Evolutionary conservation across 2,797 vertebrate genomes (phyloP).

Genomic region (Oreochromis mossambicus): DNA sequence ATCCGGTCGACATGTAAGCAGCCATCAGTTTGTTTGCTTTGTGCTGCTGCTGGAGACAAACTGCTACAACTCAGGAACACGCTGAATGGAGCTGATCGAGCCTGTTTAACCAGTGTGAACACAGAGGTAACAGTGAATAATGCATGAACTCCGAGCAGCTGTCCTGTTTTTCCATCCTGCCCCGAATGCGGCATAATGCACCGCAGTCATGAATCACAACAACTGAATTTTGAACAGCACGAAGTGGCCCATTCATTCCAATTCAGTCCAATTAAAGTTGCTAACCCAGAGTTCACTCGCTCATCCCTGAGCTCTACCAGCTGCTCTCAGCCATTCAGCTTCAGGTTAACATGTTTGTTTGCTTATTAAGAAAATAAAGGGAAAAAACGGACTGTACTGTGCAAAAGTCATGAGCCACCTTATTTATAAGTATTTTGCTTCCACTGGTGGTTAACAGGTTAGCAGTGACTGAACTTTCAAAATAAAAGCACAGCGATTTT

Average conservation of each 20-base stretch:
- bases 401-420: background rate
- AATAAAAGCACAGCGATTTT: background rate
- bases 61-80: background rate
- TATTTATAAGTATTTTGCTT: background rate
- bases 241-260: background rate
- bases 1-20: fast-evolving
- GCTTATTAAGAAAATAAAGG: background rate
- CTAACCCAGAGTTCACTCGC: background rate
- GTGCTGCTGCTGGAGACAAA: background rate
- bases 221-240: background rate
- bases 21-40: background rate
- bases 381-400: fast-evolving
- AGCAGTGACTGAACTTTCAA: fast-evolving
- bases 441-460: background rate
- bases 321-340: background rate
- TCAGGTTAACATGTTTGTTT: background rate
- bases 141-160: background rate
- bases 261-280: background rate
- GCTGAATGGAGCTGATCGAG: background rate
- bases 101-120: background rate
- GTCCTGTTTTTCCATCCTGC: background rate
- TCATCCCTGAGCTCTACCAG: background rate
- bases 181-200: background rate
- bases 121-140: background rate
- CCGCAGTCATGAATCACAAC: background rate